phyloP scores from a whole-genome alignment of 2,797 vertebrate species.

The Peromyscus aztecus region DNA sequence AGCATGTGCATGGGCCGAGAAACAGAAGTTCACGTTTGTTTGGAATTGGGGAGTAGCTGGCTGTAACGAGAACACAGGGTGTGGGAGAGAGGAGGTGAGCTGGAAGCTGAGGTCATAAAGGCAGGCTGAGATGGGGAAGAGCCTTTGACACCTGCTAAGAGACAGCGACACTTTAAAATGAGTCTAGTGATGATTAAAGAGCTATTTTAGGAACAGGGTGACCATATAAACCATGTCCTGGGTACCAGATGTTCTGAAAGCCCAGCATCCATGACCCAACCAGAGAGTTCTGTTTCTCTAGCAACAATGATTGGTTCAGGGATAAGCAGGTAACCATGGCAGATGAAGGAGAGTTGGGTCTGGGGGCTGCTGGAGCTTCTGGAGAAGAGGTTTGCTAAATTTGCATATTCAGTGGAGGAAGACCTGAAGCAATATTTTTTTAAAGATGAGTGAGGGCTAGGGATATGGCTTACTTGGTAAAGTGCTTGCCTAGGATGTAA shows the following conservation, averaged over 20 bases:
- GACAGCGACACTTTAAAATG: background rate
- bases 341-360: background rate
- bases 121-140: background rate
- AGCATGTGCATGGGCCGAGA: background rate
- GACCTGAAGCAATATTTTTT: background rate
- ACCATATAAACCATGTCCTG: background rate
- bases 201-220: background rate
- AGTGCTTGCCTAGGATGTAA: background rate
- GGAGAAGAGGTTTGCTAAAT: background rate
- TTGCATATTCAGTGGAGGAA: rapidly evolving
- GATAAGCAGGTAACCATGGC: background rate
- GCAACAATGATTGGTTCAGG: background rate
- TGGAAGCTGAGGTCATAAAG: conserved; percentile 11
- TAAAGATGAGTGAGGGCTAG: background rate
- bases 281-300: background rate
- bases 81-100: conserved; percentile 45
- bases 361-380: background rate
- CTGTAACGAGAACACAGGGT: conserved; percentile 64
- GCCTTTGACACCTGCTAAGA: background rate
- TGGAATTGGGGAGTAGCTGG: conserved; percentile 78
- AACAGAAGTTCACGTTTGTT: conserved; percentile 67
- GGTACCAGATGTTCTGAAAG: background rate
- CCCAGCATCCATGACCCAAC: background rate
- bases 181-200: background rate
- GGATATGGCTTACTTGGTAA: background rate